Conservation (phyloP, 37 sponge, comb jelly and placozoan genomes). For the Cladorhizidae sp. region DNA sequence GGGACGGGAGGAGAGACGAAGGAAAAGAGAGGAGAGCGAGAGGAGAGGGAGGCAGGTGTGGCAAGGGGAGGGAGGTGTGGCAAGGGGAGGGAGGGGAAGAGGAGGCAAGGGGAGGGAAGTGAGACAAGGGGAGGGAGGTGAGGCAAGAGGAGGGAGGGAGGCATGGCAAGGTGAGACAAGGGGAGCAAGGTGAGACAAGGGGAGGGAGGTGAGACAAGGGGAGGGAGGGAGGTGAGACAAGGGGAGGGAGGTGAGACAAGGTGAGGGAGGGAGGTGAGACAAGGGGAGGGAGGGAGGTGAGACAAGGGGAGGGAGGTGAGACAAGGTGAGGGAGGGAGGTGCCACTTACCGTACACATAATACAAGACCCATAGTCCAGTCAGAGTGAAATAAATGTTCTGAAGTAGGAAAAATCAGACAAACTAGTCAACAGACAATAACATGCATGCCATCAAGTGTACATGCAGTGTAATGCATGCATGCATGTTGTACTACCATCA, state of each 20-base stretch:
- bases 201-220: background rate
- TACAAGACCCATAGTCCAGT: conserved; percentile 30
- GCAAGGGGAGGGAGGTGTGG: background rate
- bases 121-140: background rate
- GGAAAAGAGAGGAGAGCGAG: background rate
- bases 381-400: conserved; percentile 31
- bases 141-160: background rate
- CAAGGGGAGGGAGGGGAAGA: background rate
- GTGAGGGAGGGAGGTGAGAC: background rate
- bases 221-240: background rate
- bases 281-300: background rate
- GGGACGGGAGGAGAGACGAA: too few species aligned
- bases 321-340: background rate
- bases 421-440: too few species aligned
- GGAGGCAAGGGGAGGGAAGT: background rate
- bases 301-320: background rate
- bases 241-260: background rate
- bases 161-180: background rate
- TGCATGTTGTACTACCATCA: too few species aligned
- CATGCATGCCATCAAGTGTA: too few species aligned
- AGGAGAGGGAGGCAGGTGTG: background rate
- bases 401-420: background rate
- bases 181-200: background rate
- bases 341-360: conserved; percentile 46
- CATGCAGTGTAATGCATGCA: too few species aligned